Conservation (phyloP, 1,140 invertebrate species). For the Steinernema khuongi region DNA sequence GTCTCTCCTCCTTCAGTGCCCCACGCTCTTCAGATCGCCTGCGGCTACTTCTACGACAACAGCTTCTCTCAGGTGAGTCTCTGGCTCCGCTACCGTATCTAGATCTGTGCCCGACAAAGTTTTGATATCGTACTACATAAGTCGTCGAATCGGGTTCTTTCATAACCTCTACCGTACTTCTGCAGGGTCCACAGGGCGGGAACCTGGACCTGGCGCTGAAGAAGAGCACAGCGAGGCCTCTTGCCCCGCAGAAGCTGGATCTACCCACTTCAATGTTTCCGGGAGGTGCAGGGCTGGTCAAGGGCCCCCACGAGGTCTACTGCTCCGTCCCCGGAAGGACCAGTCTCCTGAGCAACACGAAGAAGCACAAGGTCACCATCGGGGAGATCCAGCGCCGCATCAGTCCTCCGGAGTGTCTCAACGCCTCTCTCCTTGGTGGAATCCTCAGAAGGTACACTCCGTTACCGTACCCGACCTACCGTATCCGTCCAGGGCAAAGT, state of each 20-base stretch:
- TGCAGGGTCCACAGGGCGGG: too few species aligned
- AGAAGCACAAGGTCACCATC: constrained; percentile 99
- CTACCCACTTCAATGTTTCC: background rate
- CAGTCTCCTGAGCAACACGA: constrained; percentile 90
- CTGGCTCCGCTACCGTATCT: background rate
- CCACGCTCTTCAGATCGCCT: constrained; percentile 2
- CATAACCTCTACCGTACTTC: too few species aligned
- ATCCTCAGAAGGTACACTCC: constrained; percentile 78
- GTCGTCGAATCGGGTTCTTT: too few species aligned
- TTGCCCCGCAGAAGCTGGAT: background rate
- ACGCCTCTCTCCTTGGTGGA: constrained; percentile 93
- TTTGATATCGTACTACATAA: too few species aligned
- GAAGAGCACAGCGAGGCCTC: too few species aligned
- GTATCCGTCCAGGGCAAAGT: constrained; percentile 77
- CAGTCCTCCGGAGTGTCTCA: constrained; percentile 95
- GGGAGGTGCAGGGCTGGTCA: background rate
- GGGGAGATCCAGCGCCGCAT: constrained; percentile 94
- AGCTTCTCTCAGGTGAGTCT: constrained; percentile 4
- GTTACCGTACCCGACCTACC: background rate
- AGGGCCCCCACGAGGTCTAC: constrained; percentile 3
- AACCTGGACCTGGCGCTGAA: too few species aligned
- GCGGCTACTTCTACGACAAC: constrained; percentile 10
- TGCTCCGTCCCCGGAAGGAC: constrained; percentile 79
- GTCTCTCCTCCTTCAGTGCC: background rate
- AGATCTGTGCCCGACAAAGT: background rate